Evolutionary conservation across 2,888 invertebrate species (phyloP).

Genomic region (Gari tellinella): DNA sequence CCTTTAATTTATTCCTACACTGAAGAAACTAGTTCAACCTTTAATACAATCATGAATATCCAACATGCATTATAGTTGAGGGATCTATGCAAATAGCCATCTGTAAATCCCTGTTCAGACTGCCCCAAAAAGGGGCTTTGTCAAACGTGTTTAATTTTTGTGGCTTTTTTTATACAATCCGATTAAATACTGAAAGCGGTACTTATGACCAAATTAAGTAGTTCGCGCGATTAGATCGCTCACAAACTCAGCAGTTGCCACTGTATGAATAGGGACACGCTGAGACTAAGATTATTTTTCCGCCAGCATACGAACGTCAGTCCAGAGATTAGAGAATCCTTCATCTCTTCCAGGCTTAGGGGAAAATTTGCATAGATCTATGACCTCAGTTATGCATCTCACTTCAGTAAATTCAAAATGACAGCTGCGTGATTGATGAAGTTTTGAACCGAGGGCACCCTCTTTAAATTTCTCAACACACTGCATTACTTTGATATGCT

Average conservation of each 20-base stretch:
- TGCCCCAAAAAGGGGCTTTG: background rate
- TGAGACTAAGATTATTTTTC: slow-evolving; percentile 46
- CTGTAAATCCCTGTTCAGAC: too few species aligned
- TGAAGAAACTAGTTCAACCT: too few species aligned
- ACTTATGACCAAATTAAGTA: slow-evolving; percentile 55
- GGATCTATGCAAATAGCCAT: background rate
- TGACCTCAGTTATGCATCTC: slow-evolving; percentile 30
- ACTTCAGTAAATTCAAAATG: slow-evolving; percentile 46
- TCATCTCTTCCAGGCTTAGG: slow-evolving; percentile 17
- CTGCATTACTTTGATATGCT: too few species aligned
- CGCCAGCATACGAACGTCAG: slow-evolving; percentile 33
- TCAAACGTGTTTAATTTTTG: slow-evolving; percentile 9
- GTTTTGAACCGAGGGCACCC: slow-evolving; percentile 19
- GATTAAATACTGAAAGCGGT: slow-evolving; percentile 40
- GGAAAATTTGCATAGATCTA: slow-evolving; percentile 34
- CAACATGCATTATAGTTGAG: background rate
- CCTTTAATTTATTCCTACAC: too few species aligned
- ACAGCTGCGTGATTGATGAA: slow-evolving; percentile 50
- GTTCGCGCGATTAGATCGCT: slow-evolving; percentile 42
- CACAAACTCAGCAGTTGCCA: slow-evolving; percentile 12
- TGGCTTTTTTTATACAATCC: slow-evolving; percentile 21
- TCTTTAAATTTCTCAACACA: background rate
- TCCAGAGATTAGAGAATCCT: slow-evolving; percentile 9
- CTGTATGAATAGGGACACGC: slow-evolving; percentile 34
- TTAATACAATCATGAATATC: too few species aligned